A percentile compares a stretch with the other conserved stretches of the same genome.
phyloP scores from a whole-genome alignment of 2,797 vertebrate genomes.

The Pipistrellus pygmaeus region DNA sequence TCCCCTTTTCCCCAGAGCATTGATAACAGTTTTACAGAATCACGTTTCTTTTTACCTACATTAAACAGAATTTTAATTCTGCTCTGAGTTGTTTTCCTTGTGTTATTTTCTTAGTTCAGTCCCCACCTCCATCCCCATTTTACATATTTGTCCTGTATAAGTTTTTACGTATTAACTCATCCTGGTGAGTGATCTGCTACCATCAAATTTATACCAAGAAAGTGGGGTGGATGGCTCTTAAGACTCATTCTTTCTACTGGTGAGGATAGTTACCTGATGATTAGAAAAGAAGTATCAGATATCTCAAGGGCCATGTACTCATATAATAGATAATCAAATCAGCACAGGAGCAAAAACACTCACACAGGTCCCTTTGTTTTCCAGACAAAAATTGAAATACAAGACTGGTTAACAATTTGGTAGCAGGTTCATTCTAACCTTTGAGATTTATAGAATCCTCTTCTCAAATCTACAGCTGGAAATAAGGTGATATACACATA shows the following conservation, averaged over 20 bases:
- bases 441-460: not conserved
- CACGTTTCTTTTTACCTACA: constrained; percentile 11
- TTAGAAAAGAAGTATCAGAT: constrained; percentile 40
- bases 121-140: not conserved
- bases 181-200: not conserved
- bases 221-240: not conserved
- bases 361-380: not conserved
- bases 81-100: not conserved
- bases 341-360: constrained; percentile 5
- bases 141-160: not conserved
- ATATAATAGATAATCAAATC: not conserved
- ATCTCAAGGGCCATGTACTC: constrained; percentile 28
- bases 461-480: not conserved
- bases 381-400: constrained; percentile 31
- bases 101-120: constrained; percentile 22
- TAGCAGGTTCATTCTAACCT: not conserved
- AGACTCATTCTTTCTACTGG: not conserved
- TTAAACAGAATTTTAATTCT: constrained; percentile 47
- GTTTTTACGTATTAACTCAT: constrained; percentile 47
- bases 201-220: constrained; percentile 32
- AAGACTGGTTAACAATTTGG: not conserved
- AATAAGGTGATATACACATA: not conserved
- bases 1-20: not conserved
- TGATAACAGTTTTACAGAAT: not conserved
- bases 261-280: not conserved